A percentile compares a stretch with the other conserved stretches of the same genome.
Evolutionary conservation across 1,140 invertebrate genomes (phyloP).

Genomic region (Polypedilum vanderplanki): DNA sequence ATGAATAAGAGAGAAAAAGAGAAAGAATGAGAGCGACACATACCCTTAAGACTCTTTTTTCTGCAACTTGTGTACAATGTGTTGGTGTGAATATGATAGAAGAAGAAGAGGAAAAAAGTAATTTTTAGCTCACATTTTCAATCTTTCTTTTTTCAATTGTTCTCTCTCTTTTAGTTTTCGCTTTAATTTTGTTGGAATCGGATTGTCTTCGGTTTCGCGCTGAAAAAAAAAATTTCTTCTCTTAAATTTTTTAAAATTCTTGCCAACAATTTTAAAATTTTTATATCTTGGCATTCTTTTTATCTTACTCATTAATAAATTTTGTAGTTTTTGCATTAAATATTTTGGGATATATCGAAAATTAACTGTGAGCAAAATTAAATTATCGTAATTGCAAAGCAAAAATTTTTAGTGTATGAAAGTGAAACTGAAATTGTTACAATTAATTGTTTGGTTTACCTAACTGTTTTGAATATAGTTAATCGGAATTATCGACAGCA

Average conservation of each 20-base stretch:
- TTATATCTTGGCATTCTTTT: constrained; percentile 1
- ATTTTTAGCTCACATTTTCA: background rate
- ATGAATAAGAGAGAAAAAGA: too few species aligned
- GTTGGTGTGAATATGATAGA: background rate
- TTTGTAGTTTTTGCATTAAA: background rate
- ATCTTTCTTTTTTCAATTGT: background rate
- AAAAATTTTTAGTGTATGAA: too few species aligned
- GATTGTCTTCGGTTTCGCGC: constrained; percentile 20
- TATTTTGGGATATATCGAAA: background rate
- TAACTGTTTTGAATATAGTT: too few species aligned
- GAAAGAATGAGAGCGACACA: background rate
- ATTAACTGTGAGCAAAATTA: background rate
- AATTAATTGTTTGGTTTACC: too few species aligned
- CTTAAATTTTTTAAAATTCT: background rate
- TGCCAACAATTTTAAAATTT: background rate
- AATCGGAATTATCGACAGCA: too few species aligned
- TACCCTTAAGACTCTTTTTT: background rate
- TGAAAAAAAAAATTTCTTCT: background rate
- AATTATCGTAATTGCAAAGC: too few species aligned
- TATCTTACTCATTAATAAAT: background rate
- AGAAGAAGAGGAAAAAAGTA: background rate
- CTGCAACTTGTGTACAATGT: background rate
- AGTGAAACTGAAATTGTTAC: too few species aligned
- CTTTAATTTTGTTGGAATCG: constrained; percentile 25
- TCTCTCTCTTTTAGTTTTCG: constrained; percentile 1